Conservation (phyloP, 2,888 invertebrate species). For the Dascillus cervinus region DNA sequence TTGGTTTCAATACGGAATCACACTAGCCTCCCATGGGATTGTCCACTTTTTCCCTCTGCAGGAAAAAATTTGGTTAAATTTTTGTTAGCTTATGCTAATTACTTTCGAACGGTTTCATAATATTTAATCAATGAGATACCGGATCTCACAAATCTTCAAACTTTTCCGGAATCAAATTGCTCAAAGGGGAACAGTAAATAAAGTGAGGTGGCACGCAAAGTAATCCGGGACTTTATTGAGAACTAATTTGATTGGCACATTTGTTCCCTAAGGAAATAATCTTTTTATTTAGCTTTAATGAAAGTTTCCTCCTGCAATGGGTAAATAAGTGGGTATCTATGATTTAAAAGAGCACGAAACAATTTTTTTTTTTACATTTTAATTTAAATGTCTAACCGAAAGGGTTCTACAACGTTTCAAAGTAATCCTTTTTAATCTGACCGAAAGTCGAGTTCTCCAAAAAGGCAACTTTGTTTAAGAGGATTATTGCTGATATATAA, state of each 20-base stretch:
- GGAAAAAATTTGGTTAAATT: too few species aligned
- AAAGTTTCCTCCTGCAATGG: too few species aligned
- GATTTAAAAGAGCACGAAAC: too few species aligned
- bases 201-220: conserved; percentile 22
- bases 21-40: conserved; percentile 22
- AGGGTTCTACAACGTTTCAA: conserved; percentile 27
- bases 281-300: too few species aligned
- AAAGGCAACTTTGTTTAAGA: conserved; percentile 38
- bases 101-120: too few species aligned
- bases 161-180: conserved; percentile 25
- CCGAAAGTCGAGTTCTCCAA: conserved; percentile 34
- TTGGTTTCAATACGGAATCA: conserved; percentile 25
- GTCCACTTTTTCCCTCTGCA: conserved; percentile 13
- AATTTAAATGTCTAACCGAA: conserved; percentile 28
- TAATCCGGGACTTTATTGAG: conserved; percentile 26
- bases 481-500: conserved; percentile 39
- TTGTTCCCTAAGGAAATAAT: conserved; percentile 24
- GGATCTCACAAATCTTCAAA: conserved; percentile 19
- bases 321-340: too few species aligned
- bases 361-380: too few species aligned
- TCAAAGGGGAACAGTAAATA: conserved; percentile 27
- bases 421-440: conserved; percentile 35
- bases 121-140: too few species aligned
- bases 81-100: too few species aligned
- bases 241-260: conserved; percentile 31